These are phyloP conservation scores for Oreochromis grahami DNA, from an alignment of 2,797 vertebrate genomes.

Conservation along the genomic window DNA sequence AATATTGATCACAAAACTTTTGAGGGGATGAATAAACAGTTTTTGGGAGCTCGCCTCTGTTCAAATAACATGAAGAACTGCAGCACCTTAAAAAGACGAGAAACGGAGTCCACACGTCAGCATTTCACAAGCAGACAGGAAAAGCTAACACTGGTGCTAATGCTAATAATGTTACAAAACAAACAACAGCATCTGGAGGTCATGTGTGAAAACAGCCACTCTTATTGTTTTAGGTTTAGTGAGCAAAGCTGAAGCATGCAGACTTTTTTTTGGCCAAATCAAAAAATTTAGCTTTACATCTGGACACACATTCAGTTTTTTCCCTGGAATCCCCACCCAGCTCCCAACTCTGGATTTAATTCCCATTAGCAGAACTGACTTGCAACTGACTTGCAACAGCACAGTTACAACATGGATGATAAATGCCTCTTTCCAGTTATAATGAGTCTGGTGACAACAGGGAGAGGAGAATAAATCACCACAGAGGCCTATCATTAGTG, in stretches of 20 bases:
- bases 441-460: constrained; percentile 31
- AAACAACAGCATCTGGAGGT: too few relatives aligned
- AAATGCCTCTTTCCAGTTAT: constrained; percentile 25
- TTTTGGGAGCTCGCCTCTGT: neutral
- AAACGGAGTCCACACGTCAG: neutral
- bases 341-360: neutral
- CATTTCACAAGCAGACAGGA: neutral
- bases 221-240: neutral
- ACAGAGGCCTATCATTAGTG: constrained; percentile 1
- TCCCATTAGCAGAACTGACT: neutral
- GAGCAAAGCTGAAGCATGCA: neutral
- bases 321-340: neutral
- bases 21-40: neutral
- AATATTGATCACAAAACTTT: neutral
- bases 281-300: neutral
- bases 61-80: neutral
- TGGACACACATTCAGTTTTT: neutral
- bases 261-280: neutral
- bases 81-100: neutral
- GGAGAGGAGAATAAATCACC: constrained; percentile 17
- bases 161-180: neutral
- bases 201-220: neutral
- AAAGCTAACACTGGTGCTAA: neutral
- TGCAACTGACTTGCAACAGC: neutral
- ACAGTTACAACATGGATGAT: neutral